Conservation (phyloP, 2,113 vertebrate genomes). For the Alethe diademata region DNA sequence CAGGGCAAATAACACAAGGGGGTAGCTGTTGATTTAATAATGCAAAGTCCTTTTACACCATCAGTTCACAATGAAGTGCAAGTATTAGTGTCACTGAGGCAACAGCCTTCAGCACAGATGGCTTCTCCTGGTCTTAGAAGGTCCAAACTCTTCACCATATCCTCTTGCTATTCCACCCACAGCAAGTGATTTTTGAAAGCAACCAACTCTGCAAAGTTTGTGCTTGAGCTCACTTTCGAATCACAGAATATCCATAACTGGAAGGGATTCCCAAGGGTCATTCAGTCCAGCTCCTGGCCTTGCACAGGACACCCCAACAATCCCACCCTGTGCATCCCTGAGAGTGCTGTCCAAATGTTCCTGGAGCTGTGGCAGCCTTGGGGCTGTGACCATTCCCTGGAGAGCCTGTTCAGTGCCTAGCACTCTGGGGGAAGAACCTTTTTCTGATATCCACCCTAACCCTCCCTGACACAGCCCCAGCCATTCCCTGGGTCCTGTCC, state of each 20-base stretch:
- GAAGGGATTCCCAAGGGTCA: not conserved
- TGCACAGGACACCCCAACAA: not conserved
- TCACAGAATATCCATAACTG: not conserved
- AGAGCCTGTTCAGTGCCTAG: not conserved
- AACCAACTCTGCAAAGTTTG: not conserved
- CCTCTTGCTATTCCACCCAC: not conserved
- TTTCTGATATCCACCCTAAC: fast-evolving
- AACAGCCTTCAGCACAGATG: not conserved
- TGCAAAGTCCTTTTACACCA: not conserved
- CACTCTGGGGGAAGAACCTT: not conserved
- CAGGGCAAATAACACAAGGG: not conserved
- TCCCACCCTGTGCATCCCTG: not conserved
- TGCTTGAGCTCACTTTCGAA: not conserved
- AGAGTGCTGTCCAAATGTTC: fast-evolving
- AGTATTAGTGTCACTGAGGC: not conserved
- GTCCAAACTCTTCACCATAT: not conserved
- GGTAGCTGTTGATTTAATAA: not conserved
- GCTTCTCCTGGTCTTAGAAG: not conserved
- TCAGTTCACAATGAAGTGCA: not conserved
- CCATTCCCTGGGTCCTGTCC: fast-evolving
- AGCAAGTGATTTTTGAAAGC: not conserved
- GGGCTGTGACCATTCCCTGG: not conserved
- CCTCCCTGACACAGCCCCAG: not conserved
- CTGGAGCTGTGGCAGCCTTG: not conserved
- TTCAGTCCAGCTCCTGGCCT: not conserved